A percentile compares a stretch with the other conserved stretches of the same genome.
phyloP scores from a whole-genome alignment of 1,140 invertebrate species.

The Lanistes nyassanus region DNA sequence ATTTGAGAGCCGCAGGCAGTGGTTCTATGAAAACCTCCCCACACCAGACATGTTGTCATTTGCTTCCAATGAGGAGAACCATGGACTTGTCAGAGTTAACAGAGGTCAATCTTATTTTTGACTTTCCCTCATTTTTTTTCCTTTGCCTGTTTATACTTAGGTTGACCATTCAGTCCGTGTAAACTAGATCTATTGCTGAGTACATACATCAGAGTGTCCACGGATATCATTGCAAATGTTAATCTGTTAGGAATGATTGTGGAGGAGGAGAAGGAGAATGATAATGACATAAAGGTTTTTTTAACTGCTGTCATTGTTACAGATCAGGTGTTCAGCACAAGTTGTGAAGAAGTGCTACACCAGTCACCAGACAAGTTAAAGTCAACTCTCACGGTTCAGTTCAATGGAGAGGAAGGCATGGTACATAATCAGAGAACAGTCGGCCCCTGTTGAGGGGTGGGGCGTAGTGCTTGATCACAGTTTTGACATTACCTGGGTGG shows the following conservation, averaged over 20 bases:
- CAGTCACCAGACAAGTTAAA: constrained; percentile 83
- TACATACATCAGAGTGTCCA: too few species aligned
- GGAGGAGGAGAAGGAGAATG: too few species aligned
- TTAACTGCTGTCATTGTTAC: constrained; percentile 9
- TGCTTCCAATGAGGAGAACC: constrained; percentile 23
- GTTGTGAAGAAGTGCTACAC: constrained; percentile 53
- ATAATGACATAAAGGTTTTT: too few species aligned
- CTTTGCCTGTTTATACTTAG: too few species aligned
- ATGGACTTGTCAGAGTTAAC: constrained; percentile 18
- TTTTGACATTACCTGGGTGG: too few species aligned
- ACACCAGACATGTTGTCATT: constrained; percentile 16
- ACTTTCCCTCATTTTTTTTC: too few species aligned
- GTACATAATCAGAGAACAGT: constrained; percentile 58
- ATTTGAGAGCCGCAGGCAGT: constrained; percentile 51
- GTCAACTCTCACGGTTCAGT: constrained; percentile 93
- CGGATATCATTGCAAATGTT: too few species aligned
- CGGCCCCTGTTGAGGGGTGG: too few species aligned
- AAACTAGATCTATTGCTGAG: too few species aligned
- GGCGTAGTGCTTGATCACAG: too few species aligned
- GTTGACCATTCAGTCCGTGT: too few species aligned
- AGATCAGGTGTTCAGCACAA: constrained; percentile 57
- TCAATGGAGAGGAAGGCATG: constrained; percentile 92
- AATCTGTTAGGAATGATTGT: neutral
- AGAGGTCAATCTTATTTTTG: constrained; percentile 10
- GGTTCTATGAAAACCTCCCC: constrained; percentile 60